Evolutionary conservation across 2,113 vertebrate genomes (phyloP).

Genomic region (Coturnix japonica): DNA sequence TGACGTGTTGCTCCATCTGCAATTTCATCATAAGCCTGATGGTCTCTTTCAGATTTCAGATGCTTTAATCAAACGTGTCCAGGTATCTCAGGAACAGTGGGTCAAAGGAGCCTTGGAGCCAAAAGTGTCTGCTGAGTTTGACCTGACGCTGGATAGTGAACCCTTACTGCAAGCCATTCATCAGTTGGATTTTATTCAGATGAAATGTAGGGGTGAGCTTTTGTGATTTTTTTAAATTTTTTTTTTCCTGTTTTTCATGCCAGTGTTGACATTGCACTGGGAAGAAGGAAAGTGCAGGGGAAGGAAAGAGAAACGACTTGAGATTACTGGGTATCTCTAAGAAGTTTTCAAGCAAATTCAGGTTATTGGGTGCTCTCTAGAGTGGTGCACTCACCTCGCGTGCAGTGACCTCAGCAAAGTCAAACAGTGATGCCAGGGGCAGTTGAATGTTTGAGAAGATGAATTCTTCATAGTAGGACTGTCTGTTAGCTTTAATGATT

Average conservation of each 20-base stretch:
- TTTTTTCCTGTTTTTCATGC: background rate
- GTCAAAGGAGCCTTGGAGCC: conserved; percentile 96
- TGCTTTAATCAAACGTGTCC: conserved; percentile 94
- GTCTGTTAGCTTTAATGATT: background rate
- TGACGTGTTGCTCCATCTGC: background rate
- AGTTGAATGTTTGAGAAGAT: background rate
- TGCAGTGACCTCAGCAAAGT: background rate
- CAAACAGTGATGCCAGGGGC: background rate
- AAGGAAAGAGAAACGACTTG: background rate
- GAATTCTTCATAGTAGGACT: background rate
- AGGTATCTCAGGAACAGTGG: conserved; percentile 96
- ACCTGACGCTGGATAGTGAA: conserved; percentile 92
- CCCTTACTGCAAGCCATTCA: conserved; percentile 93
- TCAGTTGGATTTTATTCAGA: conserved; percentile 95
- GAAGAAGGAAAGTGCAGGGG: background rate
- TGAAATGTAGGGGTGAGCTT: conserved; percentile 89
- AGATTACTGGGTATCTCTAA: background rate
- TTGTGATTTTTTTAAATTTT: conserved; percentile 32
- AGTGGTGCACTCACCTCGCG: background rate
- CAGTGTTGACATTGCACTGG: background rate
- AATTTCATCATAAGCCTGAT: background rate
- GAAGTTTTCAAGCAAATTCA: background rate
- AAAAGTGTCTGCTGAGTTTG: conserved; percentile 94
- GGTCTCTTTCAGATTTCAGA: conserved; percentile 89
- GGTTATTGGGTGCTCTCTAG: background rate